Evolutionary conservation across 2,888 invertebrate genomes (phyloP).

Genomic region (Cephonodes hylas): DNA sequence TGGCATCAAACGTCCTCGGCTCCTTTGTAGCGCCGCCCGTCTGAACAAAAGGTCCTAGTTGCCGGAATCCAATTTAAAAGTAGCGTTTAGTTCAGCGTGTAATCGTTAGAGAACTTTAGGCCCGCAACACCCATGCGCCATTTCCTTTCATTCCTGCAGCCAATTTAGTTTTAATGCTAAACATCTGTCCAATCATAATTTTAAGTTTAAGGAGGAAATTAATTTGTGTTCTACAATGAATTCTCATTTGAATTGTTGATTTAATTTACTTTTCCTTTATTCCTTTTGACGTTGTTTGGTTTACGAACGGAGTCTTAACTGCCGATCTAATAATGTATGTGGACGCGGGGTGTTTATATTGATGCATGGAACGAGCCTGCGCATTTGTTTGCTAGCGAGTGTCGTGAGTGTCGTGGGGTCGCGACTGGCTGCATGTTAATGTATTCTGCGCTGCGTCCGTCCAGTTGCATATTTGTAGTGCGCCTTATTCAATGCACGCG

Average conservation of each 20-base stretch:
- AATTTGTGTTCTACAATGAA: too few species aligned
- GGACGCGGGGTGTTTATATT: neutral
- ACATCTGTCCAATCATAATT: neutral
- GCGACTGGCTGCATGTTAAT: neutral
- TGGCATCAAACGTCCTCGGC: constrained; percentile 15
- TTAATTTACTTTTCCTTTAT: too few species aligned
- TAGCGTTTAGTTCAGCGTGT: constrained; percentile 52
- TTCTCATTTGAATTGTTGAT: too few species aligned
- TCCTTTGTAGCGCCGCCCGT: constrained; percentile 12
- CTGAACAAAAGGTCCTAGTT: constrained; percentile 37
- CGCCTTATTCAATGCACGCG: constrained; percentile 15
- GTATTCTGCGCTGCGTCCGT: neutral
- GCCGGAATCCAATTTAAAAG: constrained; percentile 60
- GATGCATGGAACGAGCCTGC: neutral
- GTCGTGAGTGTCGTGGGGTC: neutral
- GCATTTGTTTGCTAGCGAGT: neutral
- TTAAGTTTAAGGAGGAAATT: too few species aligned
- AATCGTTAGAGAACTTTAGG: constrained; percentile 41
- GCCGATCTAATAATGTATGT: too few species aligned
- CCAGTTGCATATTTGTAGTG: constrained; percentile 6
- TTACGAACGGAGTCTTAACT: too few species aligned
- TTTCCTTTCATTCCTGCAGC: neutral
- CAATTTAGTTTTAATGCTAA: neutral
- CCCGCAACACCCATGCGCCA: constrained; percentile 17
- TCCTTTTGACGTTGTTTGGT: too few species aligned